Base-by-base conservation (phyloP, 37 sponge, comb jelly and placozoan species). In the Aplysina aerophoba region DNA sequence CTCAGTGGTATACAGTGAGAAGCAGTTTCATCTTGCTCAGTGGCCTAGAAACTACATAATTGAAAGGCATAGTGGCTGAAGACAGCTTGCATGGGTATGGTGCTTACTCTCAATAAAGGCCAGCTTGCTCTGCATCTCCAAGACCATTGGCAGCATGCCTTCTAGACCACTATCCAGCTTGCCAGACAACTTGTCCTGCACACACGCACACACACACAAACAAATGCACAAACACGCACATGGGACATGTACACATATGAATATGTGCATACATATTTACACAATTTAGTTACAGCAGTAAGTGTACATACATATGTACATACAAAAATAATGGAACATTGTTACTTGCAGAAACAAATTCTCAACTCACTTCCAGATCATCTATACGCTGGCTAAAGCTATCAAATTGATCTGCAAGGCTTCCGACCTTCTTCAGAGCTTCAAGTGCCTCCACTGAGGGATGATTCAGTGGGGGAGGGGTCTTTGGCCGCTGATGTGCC, bases 81-180 rank as follows among this genome's bases (percentile, higher is more conserved):
- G 35, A 11, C 73, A 54, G 34, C 16, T 17, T 28, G 38, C 12
- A 34, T 31, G 14, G 71, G 4, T 30, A 4, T 31, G 17, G 30
- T 31, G 55, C 59, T 84, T 39, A 89, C 90, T 84, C 82, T 96
- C 97, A 21, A 94, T 37, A 0, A 77, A 85, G 15, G 62, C 72
- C 31, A 96, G 75, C 56, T 90, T 89, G 55, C 59, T 84, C 82
- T 96, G 97, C 66, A 96, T 62, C 50, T 96, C 94, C 36, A 96
- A 22, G 5, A 96, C 64, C 55, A 83, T 89, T 0, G 97, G 85
- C 87, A 94, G 81, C 69, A 96, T 50, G 58, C 66, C 55, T 20
- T 87, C 84, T 36, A 72, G 13, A 17, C 55, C 87, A 13, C 66
- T 85, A 55, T 93, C 87, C 35, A 93, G 79, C 55, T 93, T 93